A percentile compares a stretch with the other conserved stretches of the same genome.
Evolutionary conservation across 2,113 vertebrate species (phyloP).

Genomic region (Martes martes): DNA sequence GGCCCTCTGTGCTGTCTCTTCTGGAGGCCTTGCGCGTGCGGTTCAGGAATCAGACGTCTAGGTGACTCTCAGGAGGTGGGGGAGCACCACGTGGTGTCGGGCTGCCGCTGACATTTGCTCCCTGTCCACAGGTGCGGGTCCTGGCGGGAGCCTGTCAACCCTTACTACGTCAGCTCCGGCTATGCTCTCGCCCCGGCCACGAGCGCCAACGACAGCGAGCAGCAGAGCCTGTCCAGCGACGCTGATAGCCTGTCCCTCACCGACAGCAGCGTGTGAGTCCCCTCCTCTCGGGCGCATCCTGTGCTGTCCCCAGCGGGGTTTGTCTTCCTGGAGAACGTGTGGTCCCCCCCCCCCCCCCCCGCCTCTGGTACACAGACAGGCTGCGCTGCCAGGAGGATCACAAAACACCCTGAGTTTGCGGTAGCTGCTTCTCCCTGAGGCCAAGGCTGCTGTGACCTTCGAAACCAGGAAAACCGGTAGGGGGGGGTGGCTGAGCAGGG

Average conservation of each 20-base stretch:
- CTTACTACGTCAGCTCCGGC: constrained; percentile 96
- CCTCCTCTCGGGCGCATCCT: neutral
- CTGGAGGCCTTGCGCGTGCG: neutral
- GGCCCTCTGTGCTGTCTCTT: neutral
- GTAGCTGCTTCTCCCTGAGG: neutral
- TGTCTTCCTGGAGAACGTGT: too few relatives aligned
- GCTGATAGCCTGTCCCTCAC: constrained; percentile 97
- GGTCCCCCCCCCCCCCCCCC: too few relatives aligned
- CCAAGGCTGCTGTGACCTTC: neutral
- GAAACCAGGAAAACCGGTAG: neutral
- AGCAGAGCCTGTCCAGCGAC: constrained; percentile 99
- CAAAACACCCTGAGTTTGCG: accelerated
- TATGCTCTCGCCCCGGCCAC: constrained; percentile 95
- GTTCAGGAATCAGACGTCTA: neutral
- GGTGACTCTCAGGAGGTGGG: neutral
- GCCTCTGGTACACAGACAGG: neutral
- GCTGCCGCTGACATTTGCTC: neutral
- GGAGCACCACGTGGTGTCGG: neutral
- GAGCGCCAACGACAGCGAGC: constrained; percentile 98
- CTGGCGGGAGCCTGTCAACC: constrained; percentile 93
- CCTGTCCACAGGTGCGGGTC: constrained; percentile 83
- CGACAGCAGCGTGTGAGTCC: constrained; percentile 93
- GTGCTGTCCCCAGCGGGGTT: too few relatives aligned
- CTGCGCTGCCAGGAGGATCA: accelerated
- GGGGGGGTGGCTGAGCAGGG: neutral